Evolutionary conservation across 2,888 invertebrate species (phyloP).

Genomic region (Endotricha flammealis): DNA sequence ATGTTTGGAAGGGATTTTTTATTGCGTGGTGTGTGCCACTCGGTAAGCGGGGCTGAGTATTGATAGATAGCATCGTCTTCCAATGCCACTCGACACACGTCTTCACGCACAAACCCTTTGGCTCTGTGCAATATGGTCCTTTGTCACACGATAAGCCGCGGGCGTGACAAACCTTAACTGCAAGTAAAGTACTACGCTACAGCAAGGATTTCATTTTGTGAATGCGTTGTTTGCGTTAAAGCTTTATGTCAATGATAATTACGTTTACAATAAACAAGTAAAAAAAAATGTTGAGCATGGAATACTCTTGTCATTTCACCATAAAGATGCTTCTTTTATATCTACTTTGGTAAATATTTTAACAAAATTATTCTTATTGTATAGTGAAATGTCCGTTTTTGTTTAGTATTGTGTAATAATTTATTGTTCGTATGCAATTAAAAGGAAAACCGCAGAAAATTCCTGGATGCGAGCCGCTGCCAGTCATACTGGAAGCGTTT

Average conservation of each 20-base stretch:
- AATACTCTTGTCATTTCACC: conserved; percentile 7
- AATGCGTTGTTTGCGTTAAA: conserved; percentile 27
- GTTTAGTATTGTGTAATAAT: too few relatives aligned
- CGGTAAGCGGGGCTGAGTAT: conserved; percentile 29
- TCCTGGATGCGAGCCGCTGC: too few relatives aligned
- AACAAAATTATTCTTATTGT: too few relatives aligned
- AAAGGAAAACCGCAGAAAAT: too few relatives aligned
- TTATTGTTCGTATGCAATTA: too few relatives aligned
- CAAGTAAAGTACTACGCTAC: conserved; percentile 18
- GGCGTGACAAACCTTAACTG: conserved; percentile 27
- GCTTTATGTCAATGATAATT: conserved; percentile 23
- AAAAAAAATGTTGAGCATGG: conserved; percentile 2
- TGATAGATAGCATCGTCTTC: conserved; percentile 40
- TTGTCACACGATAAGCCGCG: conserved; percentile 28
- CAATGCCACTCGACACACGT: conserved; percentile 39
- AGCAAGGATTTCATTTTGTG: conserved; percentile 6
- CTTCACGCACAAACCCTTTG: conserved; percentile 44
- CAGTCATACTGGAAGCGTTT: too few relatives aligned
- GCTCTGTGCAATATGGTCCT: conserved; percentile 28
- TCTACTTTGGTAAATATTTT: too few relatives aligned
- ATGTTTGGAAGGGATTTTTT: conserved; percentile 71
- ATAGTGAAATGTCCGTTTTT: too few relatives aligned
- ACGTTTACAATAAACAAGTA: conserved; percentile 1
- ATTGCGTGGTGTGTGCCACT: conserved; percentile 63
- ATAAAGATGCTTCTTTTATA: too few relatives aligned